Evolutionary conservation across 2,113 vertebrate genomes (phyloP), one percentile per base, ranked within the genome.

Genomic region (Melanerpes formicivorus): DNA sequence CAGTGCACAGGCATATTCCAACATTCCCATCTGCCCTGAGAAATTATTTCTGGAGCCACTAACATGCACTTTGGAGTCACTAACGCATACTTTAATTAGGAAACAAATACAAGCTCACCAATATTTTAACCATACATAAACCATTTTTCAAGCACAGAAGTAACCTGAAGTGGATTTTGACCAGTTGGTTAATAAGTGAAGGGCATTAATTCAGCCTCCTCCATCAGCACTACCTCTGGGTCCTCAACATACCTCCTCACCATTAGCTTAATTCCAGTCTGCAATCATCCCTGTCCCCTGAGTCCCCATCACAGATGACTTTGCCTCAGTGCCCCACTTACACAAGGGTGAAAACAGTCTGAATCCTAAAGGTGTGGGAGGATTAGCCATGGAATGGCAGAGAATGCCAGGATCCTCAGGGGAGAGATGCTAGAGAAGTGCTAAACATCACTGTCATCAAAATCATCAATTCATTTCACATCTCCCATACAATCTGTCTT

Each of bases 401-500:
- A 26, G 59, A 71, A 13, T 17, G 14, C n/a, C 3, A 17, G 63
- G 66, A 46, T 25, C 22, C 64, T n/a, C 27, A 9, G 4, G 50
- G 71, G 55, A 59, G 21, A 10, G 50, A 14, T 1, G 23, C 50
- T 25, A 10, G 44, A 32, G 52, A 79, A 32, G 44, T 2, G 23
- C 37, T 9, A 27, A 27, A 10, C 17, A 48, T 4, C 46, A 8
- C 54, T 4, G 2, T 4, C 73, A 18, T 3, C 73, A 72, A 21
- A 69, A 67, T 3, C 34, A 26, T 27, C 60, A 5, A 8, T 14
- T 19, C 23, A 23, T 29, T 58, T 46, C 9, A 0, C 17, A 11
- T 15, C 55, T 27, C 65, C 76, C 2, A 0, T 4, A 3, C 1
- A 14, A 32, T 23, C 40, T 5, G 4, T 3, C 72, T 69, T 42